Base-by-base conservation (phyloP, 2,113 vertebrate species). In the Fulica atra region DNA sequence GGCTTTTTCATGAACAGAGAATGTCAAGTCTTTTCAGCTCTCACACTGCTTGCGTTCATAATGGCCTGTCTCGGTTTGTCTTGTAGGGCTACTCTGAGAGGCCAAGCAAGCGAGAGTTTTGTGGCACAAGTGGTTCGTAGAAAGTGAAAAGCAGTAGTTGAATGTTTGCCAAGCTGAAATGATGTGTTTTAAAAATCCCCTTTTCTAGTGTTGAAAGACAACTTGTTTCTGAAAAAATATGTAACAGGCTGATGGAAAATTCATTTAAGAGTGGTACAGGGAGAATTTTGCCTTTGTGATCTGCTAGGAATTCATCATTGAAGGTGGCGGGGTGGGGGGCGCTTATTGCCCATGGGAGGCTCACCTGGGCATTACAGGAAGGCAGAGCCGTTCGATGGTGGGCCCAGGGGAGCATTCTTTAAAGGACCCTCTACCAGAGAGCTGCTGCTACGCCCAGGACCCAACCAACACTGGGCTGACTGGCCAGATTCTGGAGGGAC, bases 391-490 rank as follows among this genome's bases (percentile, higher is more conserved):
- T 10, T 54, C 26, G 13, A 0, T 35, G 48, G 13, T 23, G 33
- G 26, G 31, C 10, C 59, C 36, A 19, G 70, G 56, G 81, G 33
- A 56, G 15, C 28, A 77, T 9, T 17, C 35, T 65, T 60, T 51
- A 72, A 46, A 36, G 16, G 11, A 3, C 12, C 28, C 9, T 19
- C 36, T 33, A 8, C 15, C 14, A 51, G 33, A 25, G 3, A 82
- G 53, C 28, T 79, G 25, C 25, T 1, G 0, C 28, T 65, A 11
- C 5, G 6, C 10, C n/a, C 4, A 0, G 16, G 25, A 14, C 9
- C 28, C 48, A 28, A n/a, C n/a, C n/a, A n/a, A 0, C 16, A 3
- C 44, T 29, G 9, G 61, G 21, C 8, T 26, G 23, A 54, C 40
- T 36, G n/a, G 19, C 31, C 9, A 8, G 46, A 2, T 29, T 84